Conservation (phyloP, 2,113 vertebrate genomes). For the Osmerus eperlanus region DNA sequence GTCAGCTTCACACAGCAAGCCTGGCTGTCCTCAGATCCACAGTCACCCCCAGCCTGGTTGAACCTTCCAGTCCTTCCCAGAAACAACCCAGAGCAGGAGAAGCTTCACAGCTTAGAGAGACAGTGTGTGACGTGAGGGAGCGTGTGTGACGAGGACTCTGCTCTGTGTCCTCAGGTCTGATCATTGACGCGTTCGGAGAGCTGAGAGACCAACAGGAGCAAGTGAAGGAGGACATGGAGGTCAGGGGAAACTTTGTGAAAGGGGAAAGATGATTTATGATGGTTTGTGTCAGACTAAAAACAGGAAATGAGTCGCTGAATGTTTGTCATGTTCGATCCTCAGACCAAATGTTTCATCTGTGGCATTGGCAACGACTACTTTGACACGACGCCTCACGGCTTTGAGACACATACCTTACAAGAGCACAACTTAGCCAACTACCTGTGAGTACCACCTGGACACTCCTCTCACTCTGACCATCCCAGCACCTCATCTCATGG, state of each 20-base stretch:
- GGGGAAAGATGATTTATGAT: not conserved
- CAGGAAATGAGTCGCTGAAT: not conserved
- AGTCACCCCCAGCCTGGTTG: too few species aligned
- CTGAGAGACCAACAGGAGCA: conserved; percentile 98
- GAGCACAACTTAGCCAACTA: conserved; percentile 99
- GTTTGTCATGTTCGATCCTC: conserved; percentile 31
- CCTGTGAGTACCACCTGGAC: conserved; percentile 80
- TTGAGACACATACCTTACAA: conserved; percentile 97
- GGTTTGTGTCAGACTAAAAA: not conserved
- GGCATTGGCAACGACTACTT: conserved; percentile 99
- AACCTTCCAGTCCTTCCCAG: too few species aligned
- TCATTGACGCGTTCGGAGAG: conserved; percentile 98
- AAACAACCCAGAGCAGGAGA: not conserved
- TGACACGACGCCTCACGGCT: conserved; percentile 95
- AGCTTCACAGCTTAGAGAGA: not conserved
- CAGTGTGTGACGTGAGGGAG: conserved; percentile 7
- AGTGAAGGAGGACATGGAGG: conserved; percentile 99
- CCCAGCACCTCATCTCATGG: not conserved
- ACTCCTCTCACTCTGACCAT: not conserved
- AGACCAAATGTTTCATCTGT: conserved; percentile 99
- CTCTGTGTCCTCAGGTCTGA: conserved; percentile 80
- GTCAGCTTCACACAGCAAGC: too few species aligned
- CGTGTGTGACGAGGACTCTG: not conserved
- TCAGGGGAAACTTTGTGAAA: conserved; percentile 54
- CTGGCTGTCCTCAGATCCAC: too few species aligned